These are phyloP conservation scores for Serranus cabrilla DNA, from an alignment of 2,797 vertebrate species.

Conservation along the genomic window DNA sequence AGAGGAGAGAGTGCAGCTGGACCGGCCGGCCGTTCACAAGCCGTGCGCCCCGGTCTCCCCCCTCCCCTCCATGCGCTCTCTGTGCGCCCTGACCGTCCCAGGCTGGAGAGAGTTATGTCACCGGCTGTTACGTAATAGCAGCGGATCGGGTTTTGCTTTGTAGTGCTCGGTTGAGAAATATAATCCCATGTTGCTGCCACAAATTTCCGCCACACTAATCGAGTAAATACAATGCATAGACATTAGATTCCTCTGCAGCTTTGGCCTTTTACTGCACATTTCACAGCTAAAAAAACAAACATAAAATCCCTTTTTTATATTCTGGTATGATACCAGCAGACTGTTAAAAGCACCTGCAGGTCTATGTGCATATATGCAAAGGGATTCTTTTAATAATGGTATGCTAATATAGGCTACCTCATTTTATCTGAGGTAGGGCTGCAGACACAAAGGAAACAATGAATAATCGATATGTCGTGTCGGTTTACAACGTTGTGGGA, in stretches of 20 bases:
- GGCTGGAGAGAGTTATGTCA: constrained; percentile 82
- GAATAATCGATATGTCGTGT: constrained; percentile 70
- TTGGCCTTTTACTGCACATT: neutral
- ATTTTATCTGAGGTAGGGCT: constrained; percentile 28
- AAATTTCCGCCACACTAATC: constrained; percentile 57
- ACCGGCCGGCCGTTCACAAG: constrained; percentile 49
- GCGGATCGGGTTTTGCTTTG: constrained; percentile 78
- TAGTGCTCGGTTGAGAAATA: constrained; percentile 72
- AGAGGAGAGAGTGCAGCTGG: constrained; percentile 59
- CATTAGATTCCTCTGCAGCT: neutral
- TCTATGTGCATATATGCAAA: neutral
- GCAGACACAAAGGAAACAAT: constrained; percentile 61
- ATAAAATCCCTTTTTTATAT: neutral
- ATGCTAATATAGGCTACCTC: neutral
- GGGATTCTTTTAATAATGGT: neutral
- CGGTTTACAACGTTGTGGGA: constrained; percentile 55
- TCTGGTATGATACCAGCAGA: neutral
- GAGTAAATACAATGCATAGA: constrained; percentile 43
- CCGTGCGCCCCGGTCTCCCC: constrained; percentile 40
- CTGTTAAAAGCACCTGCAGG: constrained; percentile 10
- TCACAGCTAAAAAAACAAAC: neutral
- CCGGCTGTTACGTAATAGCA: constrained; percentile 81
- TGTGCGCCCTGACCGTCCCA: constrained; percentile 65
- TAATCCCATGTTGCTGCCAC: constrained; percentile 74
- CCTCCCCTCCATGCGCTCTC: constrained; percentile 17